A percentile compares a stretch with the other conserved stretches of the same genome.
Evolutionary conservation across 2,113 vertebrate species (phyloP).

Genomic region (Microcebus murinus): DNA sequence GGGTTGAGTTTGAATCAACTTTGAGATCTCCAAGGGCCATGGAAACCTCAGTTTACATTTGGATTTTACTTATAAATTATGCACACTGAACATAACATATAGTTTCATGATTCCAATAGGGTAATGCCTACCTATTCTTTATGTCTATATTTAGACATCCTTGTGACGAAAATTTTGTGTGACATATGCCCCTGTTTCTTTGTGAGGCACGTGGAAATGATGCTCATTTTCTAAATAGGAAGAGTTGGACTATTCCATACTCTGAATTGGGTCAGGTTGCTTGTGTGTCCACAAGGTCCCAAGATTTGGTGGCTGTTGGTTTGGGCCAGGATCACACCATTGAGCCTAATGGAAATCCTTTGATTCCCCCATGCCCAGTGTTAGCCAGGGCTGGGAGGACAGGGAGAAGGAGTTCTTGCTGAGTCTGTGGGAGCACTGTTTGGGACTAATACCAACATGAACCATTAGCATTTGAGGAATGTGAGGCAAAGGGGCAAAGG

Average conservation of each 20-base stretch:
- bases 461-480: neutral
- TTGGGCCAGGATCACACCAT: neutral
- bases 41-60: neutral
- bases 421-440: neutral
- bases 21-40: neutral
- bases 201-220: neutral
- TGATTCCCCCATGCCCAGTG: neutral
- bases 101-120: neutral
- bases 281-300: neutral
- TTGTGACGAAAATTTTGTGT: neutral
- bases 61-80: slow-evolving; percentile 10
- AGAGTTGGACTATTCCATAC: neutral
- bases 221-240: neutral
- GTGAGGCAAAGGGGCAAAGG: neutral
- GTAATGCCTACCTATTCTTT: neutral
- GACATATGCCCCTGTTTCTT: neutral
- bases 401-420: neutral
- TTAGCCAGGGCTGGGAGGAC: neutral
- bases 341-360: neutral
- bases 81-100: neutral
- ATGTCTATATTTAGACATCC: neutral
- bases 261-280: neutral
- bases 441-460: neutral
- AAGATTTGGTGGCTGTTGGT: neutral
- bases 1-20: neutral